A percentile compares a stretch with the other conserved stretches of the same genome.
These are phyloP conservation scores for Urophycis tenuis DNA, from an alignment of 2,797 vertebrate genomes.

Conservation along the genomic window DNA sequence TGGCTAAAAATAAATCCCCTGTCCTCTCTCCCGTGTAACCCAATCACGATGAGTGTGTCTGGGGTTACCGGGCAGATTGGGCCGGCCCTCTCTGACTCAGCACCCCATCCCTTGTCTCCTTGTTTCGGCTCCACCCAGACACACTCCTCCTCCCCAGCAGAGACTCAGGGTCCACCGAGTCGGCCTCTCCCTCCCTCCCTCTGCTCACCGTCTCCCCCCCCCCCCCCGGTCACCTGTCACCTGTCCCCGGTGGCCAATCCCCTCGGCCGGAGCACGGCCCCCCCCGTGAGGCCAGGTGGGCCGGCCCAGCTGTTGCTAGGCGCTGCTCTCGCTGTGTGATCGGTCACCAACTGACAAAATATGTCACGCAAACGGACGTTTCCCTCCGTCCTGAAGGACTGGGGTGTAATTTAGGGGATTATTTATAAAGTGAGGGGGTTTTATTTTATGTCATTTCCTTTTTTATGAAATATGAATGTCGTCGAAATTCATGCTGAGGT, in stretches of 20 bases:
- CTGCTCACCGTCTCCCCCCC: too few relatives aligned
- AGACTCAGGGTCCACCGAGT: neutral
- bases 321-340: neutral
- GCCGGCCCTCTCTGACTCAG: constrained; percentile 49
- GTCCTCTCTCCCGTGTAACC: neutral
- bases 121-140: constrained; percentile 51
- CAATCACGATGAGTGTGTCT: constrained; percentile 13
- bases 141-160: constrained; percentile 36
- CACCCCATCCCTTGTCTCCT: constrained; percentile 34
- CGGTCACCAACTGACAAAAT: neutral
- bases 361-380: neutral
- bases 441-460: too few relatives aligned
- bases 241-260: neutral
- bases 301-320: neutral
- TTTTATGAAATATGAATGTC: neutral
- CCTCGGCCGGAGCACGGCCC: neutral
- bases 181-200: too few relatives aligned
- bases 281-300: neutral
- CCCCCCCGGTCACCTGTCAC: neutral
- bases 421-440: neutral
- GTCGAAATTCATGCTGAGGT: neutral
- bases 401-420: neutral
- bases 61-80: constrained; percentile 52
- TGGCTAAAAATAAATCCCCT: neutral
- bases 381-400: neutral